Conservation (phyloP, 2,888 invertebrate genomes). For the Anorthoa munda region DNA sequence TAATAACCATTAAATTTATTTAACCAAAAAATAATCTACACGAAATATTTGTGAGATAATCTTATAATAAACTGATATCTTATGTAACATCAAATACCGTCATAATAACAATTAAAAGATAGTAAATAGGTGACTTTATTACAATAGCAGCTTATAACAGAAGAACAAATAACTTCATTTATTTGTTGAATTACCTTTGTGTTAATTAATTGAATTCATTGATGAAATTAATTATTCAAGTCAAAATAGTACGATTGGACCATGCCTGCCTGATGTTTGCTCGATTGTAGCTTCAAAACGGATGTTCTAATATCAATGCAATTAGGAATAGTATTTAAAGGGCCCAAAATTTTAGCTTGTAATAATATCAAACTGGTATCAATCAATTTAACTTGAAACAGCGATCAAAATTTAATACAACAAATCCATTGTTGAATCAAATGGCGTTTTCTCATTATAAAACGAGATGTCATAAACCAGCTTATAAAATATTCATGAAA, state of each 20-base stretch:
- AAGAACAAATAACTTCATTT: constrained; percentile 24
- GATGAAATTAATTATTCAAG: constrained; percentile 13
- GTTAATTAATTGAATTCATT: constrained; percentile 39
- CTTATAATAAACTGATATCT: not conserved
- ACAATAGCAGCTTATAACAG: constrained; percentile 14
- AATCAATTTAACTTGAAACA: constrained; percentile 11
- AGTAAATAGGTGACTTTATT: constrained; percentile 8
- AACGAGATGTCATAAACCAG: constrained; percentile 64
- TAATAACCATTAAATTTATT: not conserved
- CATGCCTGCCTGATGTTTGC: not conserved
- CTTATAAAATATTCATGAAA: constrained; percentile 77
- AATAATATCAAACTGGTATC: not conserved
- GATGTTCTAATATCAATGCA: constrained; percentile 24
- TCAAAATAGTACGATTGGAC: constrained; percentile 2
- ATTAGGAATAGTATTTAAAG: constrained; percentile 1
- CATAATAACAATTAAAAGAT: constrained; percentile 3
- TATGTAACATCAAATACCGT: not conserved
- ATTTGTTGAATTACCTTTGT: constrained; percentile 23
- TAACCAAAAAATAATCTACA: not conserved
- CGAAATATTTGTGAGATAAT: not conserved
- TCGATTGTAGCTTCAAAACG: constrained; percentile 13
- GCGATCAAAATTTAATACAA: constrained; percentile 21
- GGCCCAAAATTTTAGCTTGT: not conserved
- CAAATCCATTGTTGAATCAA: constrained; percentile 48
- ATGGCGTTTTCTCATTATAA: constrained; percentile 63